Percentiles rank a stretch among this genome's conserved stretches.
phyloP scores from a whole-genome alignment of 2,888 invertebrate species.

The Eupithecia dodoneata region DNA sequence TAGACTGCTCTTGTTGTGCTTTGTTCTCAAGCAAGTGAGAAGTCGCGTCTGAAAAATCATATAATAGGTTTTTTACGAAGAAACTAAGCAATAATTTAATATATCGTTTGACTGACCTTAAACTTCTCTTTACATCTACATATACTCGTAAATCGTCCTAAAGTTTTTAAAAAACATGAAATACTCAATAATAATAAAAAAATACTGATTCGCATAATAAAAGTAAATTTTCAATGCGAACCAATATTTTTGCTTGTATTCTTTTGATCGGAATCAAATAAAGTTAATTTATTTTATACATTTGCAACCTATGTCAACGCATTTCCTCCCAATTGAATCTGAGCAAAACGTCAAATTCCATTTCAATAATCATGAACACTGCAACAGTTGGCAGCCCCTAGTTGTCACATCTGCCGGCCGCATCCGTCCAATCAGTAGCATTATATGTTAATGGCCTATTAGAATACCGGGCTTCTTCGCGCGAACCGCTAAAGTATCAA shows the following conservation, averaged over 20 bases:
- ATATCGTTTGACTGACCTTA: not conserved
- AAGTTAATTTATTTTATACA: not conserved
- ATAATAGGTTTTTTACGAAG: not conserved
- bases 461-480: slow-evolving; percentile 78
- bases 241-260: not conserved
- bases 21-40: not conserved
- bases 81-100: not conserved
- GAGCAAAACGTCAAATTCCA: slow-evolving; percentile 9
- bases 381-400: slow-evolving; percentile 60
- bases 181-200: too few relatives aligned
- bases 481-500: slow-evolving; percentile 59
- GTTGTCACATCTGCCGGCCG: slow-evolving; percentile 78
- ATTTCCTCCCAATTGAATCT: not conserved
- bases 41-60: not conserved
- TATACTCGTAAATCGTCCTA: too few relatives aligned
- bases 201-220: too few relatives aligned
- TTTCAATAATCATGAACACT: not conserved
- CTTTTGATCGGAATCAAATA: not conserved
- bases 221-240: not conserved
- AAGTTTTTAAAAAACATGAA: too few relatives aligned
- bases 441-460: slow-evolving; percentile 85
- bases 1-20: not conserved
- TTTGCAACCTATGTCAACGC: not conserved
- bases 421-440: slow-evolving; percentile 86
- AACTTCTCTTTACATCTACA: too few relatives aligned